These are phyloP conservation scores for Ceuthmochares aereus DNA, from an alignment of 2,113 vertebrate genomes.

Conservation along the genomic window DNA sequence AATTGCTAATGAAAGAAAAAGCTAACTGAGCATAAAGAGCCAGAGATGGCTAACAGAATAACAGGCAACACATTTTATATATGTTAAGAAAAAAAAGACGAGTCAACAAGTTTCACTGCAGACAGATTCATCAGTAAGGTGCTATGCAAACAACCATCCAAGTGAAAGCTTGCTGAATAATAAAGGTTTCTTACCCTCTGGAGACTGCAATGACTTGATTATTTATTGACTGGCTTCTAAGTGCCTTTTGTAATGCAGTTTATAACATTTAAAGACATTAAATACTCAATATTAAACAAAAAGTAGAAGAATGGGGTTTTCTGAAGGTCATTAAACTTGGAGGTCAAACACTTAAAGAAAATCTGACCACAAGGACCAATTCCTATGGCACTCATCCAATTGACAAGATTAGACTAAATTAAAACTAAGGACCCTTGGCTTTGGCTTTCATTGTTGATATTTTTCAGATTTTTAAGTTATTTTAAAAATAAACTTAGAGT, in stretches of 20 bases:
- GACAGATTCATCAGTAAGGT: too few relatives aligned
- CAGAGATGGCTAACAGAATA: neutral
- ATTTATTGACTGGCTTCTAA: slow-evolving; percentile 29
- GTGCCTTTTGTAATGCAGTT: neutral
- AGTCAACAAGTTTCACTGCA: neutral
- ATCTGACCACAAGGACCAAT: neutral
- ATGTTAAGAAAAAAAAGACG: neutral
- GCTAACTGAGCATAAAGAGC: neutral
- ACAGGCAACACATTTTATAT: neutral
- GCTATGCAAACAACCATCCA: neutral
- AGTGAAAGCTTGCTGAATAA: neutral
- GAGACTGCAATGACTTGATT: neutral
- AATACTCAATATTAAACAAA: slow-evolving; percentile 2
- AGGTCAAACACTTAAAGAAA: neutral
- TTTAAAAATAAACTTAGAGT: neutral
- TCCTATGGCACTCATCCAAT: neutral
- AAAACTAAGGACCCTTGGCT: neutral
- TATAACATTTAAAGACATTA: slow-evolving; percentile 6
- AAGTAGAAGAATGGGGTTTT: neutral
- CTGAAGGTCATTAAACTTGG: neutral
- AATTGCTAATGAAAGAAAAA: neutral
- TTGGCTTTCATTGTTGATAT: neutral
- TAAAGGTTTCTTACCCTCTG: neutral
- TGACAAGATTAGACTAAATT: neutral
- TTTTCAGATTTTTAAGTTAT: neutral